Evolutionary conservation across 2,888 invertebrate genomes (phyloP).

Genomic region (Cerastis leucographa): DNA sequence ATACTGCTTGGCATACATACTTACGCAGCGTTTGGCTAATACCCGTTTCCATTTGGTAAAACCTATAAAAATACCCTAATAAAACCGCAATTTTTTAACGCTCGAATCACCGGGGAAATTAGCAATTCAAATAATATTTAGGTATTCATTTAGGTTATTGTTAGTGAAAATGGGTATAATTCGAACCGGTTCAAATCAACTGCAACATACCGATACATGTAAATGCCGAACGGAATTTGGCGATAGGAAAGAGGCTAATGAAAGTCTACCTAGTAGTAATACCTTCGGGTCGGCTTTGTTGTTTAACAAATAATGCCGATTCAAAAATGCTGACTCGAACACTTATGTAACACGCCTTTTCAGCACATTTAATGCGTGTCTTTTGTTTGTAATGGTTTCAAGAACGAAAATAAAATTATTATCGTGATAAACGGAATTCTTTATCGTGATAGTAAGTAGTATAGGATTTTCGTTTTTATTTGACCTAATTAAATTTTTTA

Average conservation of each 20-base stretch:
- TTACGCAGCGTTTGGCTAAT: neutral
- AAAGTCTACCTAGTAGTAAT: no score
- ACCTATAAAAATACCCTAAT: neutral
- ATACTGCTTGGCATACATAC: neutral
- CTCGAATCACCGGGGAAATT: no score
- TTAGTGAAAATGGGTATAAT: neutral
- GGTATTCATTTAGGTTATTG: no score
- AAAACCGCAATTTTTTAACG: neutral
- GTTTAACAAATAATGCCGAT: neutral
- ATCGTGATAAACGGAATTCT: constrained; percentile 2
- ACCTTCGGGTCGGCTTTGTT: neutral
- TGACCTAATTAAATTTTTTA: constrained; percentile 24
- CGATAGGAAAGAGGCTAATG: neutral
- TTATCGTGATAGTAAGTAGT: constrained; percentile 10
- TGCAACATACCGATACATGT: no score
- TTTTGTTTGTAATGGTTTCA: constrained; percentile 4
- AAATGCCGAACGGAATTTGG: neutral
- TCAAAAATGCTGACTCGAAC: neutral
- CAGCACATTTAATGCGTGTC: neutral
- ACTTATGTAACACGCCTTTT: constrained; percentile 1
- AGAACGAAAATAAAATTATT: neutral
- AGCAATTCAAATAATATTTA: neutral
- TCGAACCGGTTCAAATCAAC: no score
- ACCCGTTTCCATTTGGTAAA: neutral
- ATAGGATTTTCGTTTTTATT: neutral